A percentile compares a stretch with the other conserved stretches of the same genome.
Conservation (phyloP, 2,888 invertebrate species). For the Xiphydria camelus region DNA sequence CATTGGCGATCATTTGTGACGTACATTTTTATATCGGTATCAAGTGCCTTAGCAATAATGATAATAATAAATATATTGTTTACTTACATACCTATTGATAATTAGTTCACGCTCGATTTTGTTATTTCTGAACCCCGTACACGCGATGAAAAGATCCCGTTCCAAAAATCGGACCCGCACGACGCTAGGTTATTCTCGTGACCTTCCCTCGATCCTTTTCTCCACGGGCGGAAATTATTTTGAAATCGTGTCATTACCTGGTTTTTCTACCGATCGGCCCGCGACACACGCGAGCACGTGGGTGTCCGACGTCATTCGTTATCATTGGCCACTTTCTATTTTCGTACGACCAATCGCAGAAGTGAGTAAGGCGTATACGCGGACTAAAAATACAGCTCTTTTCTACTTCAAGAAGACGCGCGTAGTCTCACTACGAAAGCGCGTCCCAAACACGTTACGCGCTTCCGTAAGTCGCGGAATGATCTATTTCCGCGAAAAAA, state of each 20-base stretch:
- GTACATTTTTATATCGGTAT: constrained; percentile 56
- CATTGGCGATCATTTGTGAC: constrained; percentile 54
- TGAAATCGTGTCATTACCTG: neutral
- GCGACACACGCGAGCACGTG: neutral
- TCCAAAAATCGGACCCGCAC: neutral
- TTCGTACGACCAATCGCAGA: too few species aligned
- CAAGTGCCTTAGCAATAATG: constrained; percentile 55
- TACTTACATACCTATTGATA: constrained; percentile 44
- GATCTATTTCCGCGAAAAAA: too few species aligned
- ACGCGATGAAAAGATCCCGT: neutral
- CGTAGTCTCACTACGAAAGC: too few species aligned
- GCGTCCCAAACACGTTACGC: too few species aligned
- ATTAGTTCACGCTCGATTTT: neutral
- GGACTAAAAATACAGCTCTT: too few species aligned
- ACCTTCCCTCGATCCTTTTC: too few species aligned
- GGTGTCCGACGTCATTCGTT: neutral
- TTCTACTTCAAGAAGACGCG: too few species aligned
- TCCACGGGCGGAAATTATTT: neutral
- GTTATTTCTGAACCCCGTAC: neutral
- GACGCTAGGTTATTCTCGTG: too few species aligned
- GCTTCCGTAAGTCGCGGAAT: too few species aligned
- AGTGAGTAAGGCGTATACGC: too few species aligned
- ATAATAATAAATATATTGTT: constrained; percentile 57
- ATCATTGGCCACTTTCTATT: constrained; percentile 1
- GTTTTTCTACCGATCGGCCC: neutral